Base-by-base conservation (phyloP, 2,113 vertebrate genomes). In the Chloroceryle aenea region DNA sequence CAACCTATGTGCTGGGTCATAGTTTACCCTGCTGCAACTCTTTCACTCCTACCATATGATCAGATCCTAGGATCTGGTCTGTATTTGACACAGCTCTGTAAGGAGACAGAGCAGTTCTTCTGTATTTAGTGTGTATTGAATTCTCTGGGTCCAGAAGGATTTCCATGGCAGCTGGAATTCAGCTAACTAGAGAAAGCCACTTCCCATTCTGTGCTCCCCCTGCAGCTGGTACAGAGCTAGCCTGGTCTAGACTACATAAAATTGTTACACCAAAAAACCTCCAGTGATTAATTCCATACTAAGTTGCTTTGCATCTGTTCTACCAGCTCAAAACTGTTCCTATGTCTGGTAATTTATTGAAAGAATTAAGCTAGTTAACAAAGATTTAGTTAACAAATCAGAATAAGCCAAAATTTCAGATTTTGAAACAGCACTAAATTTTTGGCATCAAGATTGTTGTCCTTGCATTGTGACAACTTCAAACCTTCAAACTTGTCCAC, bases 141-240 rank as follows among this genome's bases (percentile, higher is more conserved):
- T 94, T 85, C 73, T 87, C 68, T 78, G 77, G 53, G 19, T 55
- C 81, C 75, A 87, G 78, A 82, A 83, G 73, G 47, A 89, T 83
- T 75, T 83, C 29, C 42, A 85, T 32, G 19, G 67, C 85, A 94
- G 81, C 74, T 96, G 84, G n/a, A 91, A 83, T 92, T 85, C 84
- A 84, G 48, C 50, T 95, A 91, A 89, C 89, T 50, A 93, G 61
- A 87, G 58, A 87, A 85, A 50, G 43, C 50, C 8, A 59, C 67
- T 94, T 95, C 79, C 85, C 2, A 3, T 64, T 81, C 67, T 76
- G 50, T 4, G 6, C 58, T 92, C 8, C 16, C 52, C 16, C 36
- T 88, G 75, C 43, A 76, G 87, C 67, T 88, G 79, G 58, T 56
- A 56, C 50, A 82, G 79, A 58, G 9, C 25, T 89, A 61, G 30